Base-by-base conservation (phyloP, 2,113 vertebrate genomes). In the Sinocyclocheilus anophthalmus region DNA sequence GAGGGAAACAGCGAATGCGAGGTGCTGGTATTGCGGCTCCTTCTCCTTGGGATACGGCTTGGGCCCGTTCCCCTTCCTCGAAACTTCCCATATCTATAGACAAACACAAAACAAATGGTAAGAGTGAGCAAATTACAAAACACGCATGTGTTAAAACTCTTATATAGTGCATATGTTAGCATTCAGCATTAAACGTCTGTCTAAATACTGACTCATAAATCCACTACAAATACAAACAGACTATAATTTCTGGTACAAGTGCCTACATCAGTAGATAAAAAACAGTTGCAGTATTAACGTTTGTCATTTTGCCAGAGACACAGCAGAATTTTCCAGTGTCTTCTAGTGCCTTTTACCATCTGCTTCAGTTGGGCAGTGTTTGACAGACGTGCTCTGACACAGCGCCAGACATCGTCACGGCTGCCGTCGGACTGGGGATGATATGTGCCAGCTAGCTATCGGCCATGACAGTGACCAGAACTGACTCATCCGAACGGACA, bases 81-180 rank as follows among this genome's bases (percentile, higher is more conserved):
- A 99, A 99, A 92, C 95, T 97, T 20, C 97, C 97, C 98, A 99
- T 99, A 90, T 98, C 97, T 99, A 16, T 14, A 48, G 59, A 76
- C 61, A 77, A 42, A 82, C 42, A 83, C 70, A 85, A 14, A 83
- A 73, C 39, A 78, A 48, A 75, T 22, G 33, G 69, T 18, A 55
- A 76, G 13, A 84, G n/a, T 63, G 9, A 76, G 37, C n/a, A 45
- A 13, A 59, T n/a, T 33, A 2, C 26, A 57, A 33, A 16, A 30
- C 45, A 76, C 9, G 13, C 24, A 53, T 53, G 20, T 37, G 69
- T 39, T 70, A 20, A 22, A 72, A 72, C 12, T 75, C 20, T 73
- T 48, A 55, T 16, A 45, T 14, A 14, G 33, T 22, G 69, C 69
- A 72, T 73, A 73, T 42, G 18, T 24, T 16, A 76, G 12, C 42